Conservation (phyloP, 1,140 invertebrate species). For the Drosophila biarmipes region DNA sequence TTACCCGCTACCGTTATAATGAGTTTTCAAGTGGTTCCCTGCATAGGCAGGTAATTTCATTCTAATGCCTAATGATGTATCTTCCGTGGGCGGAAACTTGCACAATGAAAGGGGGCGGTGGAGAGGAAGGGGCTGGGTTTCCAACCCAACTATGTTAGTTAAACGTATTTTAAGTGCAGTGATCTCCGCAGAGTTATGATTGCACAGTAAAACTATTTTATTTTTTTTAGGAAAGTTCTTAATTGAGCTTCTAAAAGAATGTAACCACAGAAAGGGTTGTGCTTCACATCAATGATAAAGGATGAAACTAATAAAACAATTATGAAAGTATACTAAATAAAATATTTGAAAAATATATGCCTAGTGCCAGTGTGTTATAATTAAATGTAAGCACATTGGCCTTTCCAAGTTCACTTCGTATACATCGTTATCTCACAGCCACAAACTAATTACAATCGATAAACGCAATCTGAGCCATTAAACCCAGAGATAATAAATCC, state of each 20-base stretch:
- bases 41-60: constrained; percentile 78
- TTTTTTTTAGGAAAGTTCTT: not conserved
- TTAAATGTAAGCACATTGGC: not conserved
- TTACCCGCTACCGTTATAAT: constrained; percentile 65
- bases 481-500: constrained; percentile 18
- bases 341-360: not conserved
- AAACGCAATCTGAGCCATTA: constrained; percentile 19
- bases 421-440: constrained; percentile 2
- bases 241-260: not conserved
- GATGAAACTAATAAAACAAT: not conserved
- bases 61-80: constrained; percentile 82
- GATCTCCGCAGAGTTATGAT: not conserved
- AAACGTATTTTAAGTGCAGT: constrained; percentile 4
- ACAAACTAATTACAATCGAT: constrained; percentile 56
- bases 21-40: constrained; percentile 81
- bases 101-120: constrained; percentile 24
- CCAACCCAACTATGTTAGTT: constrained; percentile 26
- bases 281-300: too few relatives aligned
- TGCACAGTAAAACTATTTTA: not conserved
- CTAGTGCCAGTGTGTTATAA: not conserved
- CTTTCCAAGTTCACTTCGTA: not conserved
- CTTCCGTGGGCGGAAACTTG: constrained; percentile 40
- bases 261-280: too few relatives aligned
- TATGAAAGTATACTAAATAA: too few relatives aligned
- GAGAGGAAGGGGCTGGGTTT: not conserved